These are phyloP conservation scores for Caenorhabditis drosophilae DNA, from an alignment of 2,888 invertebrate genomes.

Conservation along the genomic window DNA sequence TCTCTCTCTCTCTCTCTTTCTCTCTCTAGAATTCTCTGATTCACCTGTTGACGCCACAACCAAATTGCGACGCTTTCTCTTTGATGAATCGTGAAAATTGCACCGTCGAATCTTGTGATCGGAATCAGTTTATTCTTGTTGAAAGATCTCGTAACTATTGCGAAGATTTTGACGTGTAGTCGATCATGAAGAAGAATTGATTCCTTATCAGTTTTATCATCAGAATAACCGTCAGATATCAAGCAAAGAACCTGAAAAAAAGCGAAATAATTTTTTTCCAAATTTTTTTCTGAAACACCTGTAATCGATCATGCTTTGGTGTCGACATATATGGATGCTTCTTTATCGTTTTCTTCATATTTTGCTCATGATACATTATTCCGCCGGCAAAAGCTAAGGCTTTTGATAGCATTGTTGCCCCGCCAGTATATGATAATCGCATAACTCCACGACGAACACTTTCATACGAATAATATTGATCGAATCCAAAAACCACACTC, in stretches of 20 bases:
- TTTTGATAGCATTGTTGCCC: slow-evolving; percentile 64
- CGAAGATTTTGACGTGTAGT: slow-evolving; percentile 57
- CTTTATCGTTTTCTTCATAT: slow-evolving; percentile 51
- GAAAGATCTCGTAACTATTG: slow-evolving; percentile 46
- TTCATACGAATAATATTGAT: slow-evolving; percentile 56
- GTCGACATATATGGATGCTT: slow-evolving; percentile 58
- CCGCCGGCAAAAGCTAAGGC: slow-evolving; percentile 65
- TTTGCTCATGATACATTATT: slow-evolving; percentile 64
- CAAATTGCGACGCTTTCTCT: slow-evolving; percentile 64
- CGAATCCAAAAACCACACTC: slow-evolving; percentile 63
- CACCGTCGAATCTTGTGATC: slow-evolving; percentile 63
- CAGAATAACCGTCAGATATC: slow-evolving; percentile 63
- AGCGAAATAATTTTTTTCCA: not conserved
- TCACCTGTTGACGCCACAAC: slow-evolving; percentile 66
- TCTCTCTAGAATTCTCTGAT: too few species aligned
- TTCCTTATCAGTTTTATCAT: slow-evolving; percentile 60
- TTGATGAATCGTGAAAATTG: slow-evolving; percentile 60
- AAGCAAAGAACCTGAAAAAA: slow-evolving; percentile 56
- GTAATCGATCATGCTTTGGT: slow-evolving; percentile 62
- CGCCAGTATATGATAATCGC: slow-evolving; percentile 64
- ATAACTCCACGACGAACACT: slow-evolving; percentile 59
- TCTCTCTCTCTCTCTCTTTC: too few species aligned
- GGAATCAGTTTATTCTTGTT: slow-evolving; percentile 55
- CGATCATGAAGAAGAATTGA: slow-evolving; percentile 60
- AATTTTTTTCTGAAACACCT: slow-evolving; percentile 15